Percentiles rank a stretch among this genome's conserved stretches.
These are phyloP conservation scores for Lepidurus arcticus DNA, from an alignment of 1,140 invertebrate genomes.

Conservation along the genomic window DNA sequence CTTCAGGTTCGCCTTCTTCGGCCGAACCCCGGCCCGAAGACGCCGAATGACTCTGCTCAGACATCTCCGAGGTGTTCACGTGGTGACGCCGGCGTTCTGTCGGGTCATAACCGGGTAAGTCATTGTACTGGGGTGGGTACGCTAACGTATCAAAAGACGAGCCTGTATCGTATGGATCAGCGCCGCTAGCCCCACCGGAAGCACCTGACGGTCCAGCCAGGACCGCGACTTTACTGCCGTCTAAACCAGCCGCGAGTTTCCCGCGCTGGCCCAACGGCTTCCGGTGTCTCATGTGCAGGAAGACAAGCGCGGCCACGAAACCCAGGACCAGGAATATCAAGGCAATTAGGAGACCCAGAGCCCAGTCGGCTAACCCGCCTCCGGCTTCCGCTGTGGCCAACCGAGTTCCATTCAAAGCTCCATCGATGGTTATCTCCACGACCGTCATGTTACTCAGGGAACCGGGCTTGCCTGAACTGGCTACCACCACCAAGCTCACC, in stretches of 20 bases:
- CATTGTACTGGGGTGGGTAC: conserved; percentile 82
- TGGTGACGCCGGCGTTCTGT: conserved; percentile 53
- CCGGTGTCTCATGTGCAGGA: conserved; percentile 74
- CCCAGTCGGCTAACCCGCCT: conserved; percentile 74
- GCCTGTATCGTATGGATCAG: conserved; percentile 26
- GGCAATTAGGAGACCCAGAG: conserved; percentile 72
- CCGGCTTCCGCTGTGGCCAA: conserved; percentile 48
- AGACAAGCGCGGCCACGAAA: conserved; percentile 73
- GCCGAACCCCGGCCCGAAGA: conserved; percentile 91
- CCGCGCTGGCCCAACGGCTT: conserved; percentile 69
- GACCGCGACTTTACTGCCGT: conserved; percentile 35
- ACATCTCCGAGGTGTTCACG: conserved; percentile 76
- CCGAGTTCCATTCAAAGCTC: conserved; percentile 44
- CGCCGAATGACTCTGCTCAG: conserved; percentile 79
- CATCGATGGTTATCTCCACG: conserved; percentile 75
- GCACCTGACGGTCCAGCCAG: conserved; percentile 39
- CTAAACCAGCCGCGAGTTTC: conserved; percentile 25
- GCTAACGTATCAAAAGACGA: conserved; percentile 53
- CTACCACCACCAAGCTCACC: conserved; percentile 71
- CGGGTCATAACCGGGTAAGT: conserved; percentile 77
- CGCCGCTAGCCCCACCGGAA: conserved; percentile 41
- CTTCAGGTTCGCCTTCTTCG: conserved; percentile 83
- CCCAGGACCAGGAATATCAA: conserved; percentile 72
- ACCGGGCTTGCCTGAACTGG: conserved; percentile 77
- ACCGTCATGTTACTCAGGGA: conserved; percentile 78